Evolutionary conservation across 2,797 vertebrate species (phyloP).

Genomic region (Heliangelus exortis): DNA sequence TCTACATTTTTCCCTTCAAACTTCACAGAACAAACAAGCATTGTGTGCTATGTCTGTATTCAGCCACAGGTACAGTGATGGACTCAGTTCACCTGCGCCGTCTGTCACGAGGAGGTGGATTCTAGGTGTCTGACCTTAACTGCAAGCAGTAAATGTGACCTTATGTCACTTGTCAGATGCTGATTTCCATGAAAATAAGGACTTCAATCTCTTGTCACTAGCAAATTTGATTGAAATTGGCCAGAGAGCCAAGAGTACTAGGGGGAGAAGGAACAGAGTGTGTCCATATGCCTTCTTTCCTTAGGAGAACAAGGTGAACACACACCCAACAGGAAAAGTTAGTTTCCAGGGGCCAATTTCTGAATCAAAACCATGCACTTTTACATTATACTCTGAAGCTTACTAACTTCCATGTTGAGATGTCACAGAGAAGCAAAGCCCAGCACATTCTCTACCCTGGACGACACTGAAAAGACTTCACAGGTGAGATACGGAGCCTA

Average conservation of each 20-base stretch:
- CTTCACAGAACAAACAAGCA: accelerated
- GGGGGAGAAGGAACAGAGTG: not conserved
- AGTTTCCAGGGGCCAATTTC: not conserved
- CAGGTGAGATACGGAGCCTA: accelerated
- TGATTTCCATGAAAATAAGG: not conserved
- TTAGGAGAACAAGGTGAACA: not conserved
- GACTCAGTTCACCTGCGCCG: not conserved
- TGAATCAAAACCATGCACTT: not conserved
- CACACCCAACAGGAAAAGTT: not conserved
- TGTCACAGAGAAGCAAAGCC: not conserved
- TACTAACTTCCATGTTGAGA: accelerated
- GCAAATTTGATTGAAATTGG: not conserved
- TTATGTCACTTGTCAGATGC: not conserved
- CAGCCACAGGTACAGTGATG: accelerated
- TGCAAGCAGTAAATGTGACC: accelerated
- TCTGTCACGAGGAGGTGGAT: not conserved
- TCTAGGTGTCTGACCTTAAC: not conserved
- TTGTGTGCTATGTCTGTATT: accelerated
- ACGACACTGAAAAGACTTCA: accelerated
- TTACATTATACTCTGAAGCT: accelerated
- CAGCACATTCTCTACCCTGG: accelerated
- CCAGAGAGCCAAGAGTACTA: not conserved
- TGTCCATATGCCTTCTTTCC: not conserved
- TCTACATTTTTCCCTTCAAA: not conserved
- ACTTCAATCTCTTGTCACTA: not conserved